Evolutionary conservation across 2,888 invertebrate species (phyloP).

Genomic region (Pandemis corylana): DNA sequence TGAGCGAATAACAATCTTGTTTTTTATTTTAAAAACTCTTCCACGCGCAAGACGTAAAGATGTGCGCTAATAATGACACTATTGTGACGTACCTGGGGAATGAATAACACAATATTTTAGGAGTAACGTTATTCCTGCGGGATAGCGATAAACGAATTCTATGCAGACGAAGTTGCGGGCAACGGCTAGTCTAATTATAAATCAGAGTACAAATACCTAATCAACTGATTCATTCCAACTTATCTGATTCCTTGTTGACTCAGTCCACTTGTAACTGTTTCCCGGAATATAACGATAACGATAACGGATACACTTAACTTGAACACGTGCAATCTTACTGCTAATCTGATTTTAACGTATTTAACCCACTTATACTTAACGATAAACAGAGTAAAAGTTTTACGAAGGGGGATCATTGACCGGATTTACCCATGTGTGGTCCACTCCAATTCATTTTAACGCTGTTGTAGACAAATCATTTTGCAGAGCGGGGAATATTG

Average conservation of each 20-base stretch:
- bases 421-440: too few relatives aligned
- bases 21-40: background rate
- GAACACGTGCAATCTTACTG: background rate
- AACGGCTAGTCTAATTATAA: background rate
- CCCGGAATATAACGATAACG: background rate
- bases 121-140: too few relatives aligned
- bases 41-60: too few relatives aligned
- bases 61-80: too few relatives aligned
- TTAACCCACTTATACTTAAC: background rate
- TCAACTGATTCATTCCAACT: conserved; percentile 4
- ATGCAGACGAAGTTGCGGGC: too few relatives aligned
- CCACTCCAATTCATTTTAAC: too few relatives aligned
- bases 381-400: background rate
- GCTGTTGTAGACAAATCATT: too few relatives aligned
- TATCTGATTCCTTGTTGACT: background rate
- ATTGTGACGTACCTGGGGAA: too few relatives aligned
- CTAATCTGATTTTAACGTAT: background rate
- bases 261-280: conserved; percentile 3
- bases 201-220: background rate
- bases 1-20: background rate
- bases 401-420: background rate
- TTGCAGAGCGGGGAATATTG: too few relatives aligned
- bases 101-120: too few relatives aligned
- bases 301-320: background rate
- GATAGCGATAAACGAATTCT: too few relatives aligned